A percentile compares a stretch with the other conserved stretches of the same genome.
Evolutionary conservation across 1,140 invertebrate species (phyloP).

Genomic region (Caenorhabditis remanei): DNA sequence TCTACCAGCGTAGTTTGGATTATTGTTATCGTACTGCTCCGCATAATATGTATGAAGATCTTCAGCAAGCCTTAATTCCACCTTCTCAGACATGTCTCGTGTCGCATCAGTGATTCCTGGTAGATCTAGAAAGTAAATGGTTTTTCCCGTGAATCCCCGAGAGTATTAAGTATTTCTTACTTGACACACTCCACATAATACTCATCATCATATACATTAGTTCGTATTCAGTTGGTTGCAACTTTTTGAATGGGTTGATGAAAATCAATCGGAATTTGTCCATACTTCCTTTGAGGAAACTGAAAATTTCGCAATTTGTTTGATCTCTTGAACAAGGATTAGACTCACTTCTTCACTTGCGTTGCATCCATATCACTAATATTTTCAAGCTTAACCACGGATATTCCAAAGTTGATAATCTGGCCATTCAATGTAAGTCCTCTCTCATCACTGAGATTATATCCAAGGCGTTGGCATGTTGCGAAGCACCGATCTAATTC

Average conservation of each 20-base stretch:
- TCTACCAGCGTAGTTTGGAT: slow-evolving; percentile 57
- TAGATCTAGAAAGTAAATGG: not conserved
- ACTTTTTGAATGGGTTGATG: slow-evolving; percentile 56
- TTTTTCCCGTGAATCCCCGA: not conserved
- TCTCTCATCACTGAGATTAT: slow-evolving; percentile 56
- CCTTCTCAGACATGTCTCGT: slow-evolving; percentile 18
- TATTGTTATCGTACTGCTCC: slow-evolving; percentile 29
- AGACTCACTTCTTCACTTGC: slow-evolving; percentile 46
- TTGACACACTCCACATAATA: slow-evolving; percentile 63
- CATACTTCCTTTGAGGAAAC: slow-evolving; percentile 57
- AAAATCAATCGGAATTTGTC: slow-evolving; percentile 36
- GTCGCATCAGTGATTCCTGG: slow-evolving; percentile 50
- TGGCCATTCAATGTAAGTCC: slow-evolving; percentile 54
- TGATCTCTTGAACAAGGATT: not conserved
- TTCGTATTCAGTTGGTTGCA: slow-evolving; percentile 53
- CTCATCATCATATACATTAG: slow-evolving; percentile 64
- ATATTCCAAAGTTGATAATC: slow-evolving; percentile 56
- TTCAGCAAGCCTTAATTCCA: slow-evolving; percentile 25
- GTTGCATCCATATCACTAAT: slow-evolving; percentile 52
- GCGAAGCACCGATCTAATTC: slow-evolving; percentile 61
- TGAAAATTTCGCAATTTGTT: slow-evolving; percentile 28
- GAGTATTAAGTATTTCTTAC: not conserved
- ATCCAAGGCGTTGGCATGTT: slow-evolving; percentile 58
- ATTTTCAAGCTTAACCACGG: slow-evolving; percentile 22
- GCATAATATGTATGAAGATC: slow-evolving; percentile 61